Percentiles rank a stretch among this genome's conserved stretches.
These are phyloP conservation scores for Andinoacara biseriatus DNA, from an alignment of 2,113 vertebrate species.

Conservation along the genomic window DNA sequence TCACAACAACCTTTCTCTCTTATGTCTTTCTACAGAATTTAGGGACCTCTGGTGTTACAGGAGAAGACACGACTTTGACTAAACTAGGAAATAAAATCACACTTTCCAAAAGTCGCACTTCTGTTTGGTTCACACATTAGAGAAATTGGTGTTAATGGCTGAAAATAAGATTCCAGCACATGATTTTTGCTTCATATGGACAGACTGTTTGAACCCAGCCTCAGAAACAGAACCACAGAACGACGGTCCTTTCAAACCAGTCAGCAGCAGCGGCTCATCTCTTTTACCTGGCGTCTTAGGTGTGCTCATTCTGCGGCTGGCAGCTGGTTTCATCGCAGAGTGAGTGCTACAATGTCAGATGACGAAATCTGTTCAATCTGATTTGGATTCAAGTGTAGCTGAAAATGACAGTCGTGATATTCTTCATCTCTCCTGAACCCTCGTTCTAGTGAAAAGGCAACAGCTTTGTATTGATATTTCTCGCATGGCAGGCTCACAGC, in stretches of 20 bases:
- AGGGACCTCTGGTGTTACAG: background rate
- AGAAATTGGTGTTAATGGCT: background rate
- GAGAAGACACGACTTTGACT: constrained; percentile 15
- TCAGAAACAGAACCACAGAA: background rate
- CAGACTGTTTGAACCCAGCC: background rate
- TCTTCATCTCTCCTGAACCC: background rate
- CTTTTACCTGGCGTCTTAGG: background rate
- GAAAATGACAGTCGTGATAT: background rate
- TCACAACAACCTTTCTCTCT: constrained; percentile 1
- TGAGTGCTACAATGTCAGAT: background rate
- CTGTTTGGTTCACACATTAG: background rate
- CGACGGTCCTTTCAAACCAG: background rate
- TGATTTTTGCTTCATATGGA: background rate
- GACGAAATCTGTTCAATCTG: background rate
- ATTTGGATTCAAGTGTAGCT: background rate
- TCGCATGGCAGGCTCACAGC: background rate
- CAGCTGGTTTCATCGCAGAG: background rate
- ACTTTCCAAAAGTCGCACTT: background rate
- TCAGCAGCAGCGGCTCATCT: background rate
- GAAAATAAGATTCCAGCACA: background rate
- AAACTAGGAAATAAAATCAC: constrained; percentile 4
- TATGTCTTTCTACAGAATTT: background rate
- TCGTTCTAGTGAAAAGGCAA: background rate
- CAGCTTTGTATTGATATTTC: constrained; percentile 1
- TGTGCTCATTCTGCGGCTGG: background rate